Conservation (phyloP, 2,888 invertebrate species). For the Ophion slaviceki region DNA sequence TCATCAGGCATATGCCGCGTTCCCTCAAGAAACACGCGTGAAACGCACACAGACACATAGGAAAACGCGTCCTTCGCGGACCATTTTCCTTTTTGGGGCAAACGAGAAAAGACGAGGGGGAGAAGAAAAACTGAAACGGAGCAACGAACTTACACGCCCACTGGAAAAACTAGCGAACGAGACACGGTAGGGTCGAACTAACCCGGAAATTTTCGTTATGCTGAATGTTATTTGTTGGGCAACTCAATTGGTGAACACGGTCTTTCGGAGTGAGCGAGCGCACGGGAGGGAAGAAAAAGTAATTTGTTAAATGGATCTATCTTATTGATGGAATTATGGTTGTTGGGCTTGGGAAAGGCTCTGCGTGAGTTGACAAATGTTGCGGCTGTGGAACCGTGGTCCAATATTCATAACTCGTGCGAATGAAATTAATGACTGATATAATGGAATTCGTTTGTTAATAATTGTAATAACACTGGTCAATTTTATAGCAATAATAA, state of each 20-base stretch:
- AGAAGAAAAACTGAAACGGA: slow-evolving; percentile 31
- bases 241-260: slow-evolving; percentile 42
- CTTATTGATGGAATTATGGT: neutral
- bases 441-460: neutral
- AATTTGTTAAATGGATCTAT: neutral
- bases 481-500: neutral
- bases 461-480: neutral
- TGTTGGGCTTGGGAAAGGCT: neutral
- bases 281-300: neutral
- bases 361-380: neutral
- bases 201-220: slow-evolving; percentile 49
- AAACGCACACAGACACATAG: slow-evolving; percentile 30
- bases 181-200: neutral
- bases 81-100: slow-evolving; percentile 65
- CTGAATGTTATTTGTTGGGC: slow-evolving; percentile 11
- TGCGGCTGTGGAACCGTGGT: neutral
- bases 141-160: slow-evolving; percentile 52
- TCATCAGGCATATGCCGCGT: slow-evolving; percentile 74
- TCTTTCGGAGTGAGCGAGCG: slow-evolving; percentile 20
- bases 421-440: neutral
- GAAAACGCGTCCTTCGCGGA: slow-evolving; percentile 16
- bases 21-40: slow-evolving; percentile 57
- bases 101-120: slow-evolving; percentile 22
- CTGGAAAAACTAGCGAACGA: slow-evolving; percentile 32
- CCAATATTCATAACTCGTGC: neutral